Conservation (phyloP, 2,888 invertebrate species). For the Aproaerema taeniolella region DNA sequence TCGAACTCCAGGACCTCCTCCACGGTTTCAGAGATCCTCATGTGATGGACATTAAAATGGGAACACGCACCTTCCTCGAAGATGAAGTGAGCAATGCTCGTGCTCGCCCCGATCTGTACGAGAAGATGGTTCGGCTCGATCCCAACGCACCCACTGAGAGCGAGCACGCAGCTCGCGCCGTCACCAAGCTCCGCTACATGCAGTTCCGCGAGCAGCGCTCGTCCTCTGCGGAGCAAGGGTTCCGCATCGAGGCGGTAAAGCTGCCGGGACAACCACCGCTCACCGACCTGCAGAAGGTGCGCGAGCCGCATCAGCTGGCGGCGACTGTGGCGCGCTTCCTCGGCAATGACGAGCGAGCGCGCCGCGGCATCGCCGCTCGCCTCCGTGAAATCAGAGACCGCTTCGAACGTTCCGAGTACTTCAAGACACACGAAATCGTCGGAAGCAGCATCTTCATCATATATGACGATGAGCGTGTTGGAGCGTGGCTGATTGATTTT, state of each 20-base stretch:
- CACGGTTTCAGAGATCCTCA: constrained; percentile 94
- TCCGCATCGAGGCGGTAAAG: constrained; percentile 97
- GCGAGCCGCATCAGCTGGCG: constrained; percentile 85
- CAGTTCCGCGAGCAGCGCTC: constrained; percentile 95
- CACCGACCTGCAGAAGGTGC: constrained; percentile 92
- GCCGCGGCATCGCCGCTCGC: constrained; percentile 82
- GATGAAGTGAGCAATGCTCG: constrained; percentile 94
- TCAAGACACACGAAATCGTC: constrained; percentile 93
- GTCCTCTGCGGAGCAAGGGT: constrained; percentile 94
- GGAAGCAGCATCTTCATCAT: constrained; percentile 96
- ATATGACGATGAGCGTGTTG: constrained; percentile 91
- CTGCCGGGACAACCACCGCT: constrained; percentile 88
- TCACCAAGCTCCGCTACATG: constrained; percentile 98
- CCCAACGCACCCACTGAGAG: constrained; percentile 89
- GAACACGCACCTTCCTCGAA: constrained; percentile 96
- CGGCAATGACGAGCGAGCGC: constrained; percentile 79
- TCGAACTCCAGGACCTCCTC: constrained; percentile 96
- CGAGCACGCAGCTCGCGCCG: constrained; percentile 88
- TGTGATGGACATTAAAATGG: constrained; percentile 99
- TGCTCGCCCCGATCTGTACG: constrained; percentile 91
- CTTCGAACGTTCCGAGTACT: constrained; percentile 90
- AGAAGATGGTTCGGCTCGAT: constrained; percentile 97
- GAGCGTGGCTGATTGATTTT: constrained; percentile 98
- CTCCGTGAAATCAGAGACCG: constrained; percentile 86
- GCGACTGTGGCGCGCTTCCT: constrained; percentile 87